Evolutionary conservation across 2,888 invertebrate genomes (phyloP), one percentile per base, ranked within the genome.

Genomic region (Hydropsyche betteni): DNA sequence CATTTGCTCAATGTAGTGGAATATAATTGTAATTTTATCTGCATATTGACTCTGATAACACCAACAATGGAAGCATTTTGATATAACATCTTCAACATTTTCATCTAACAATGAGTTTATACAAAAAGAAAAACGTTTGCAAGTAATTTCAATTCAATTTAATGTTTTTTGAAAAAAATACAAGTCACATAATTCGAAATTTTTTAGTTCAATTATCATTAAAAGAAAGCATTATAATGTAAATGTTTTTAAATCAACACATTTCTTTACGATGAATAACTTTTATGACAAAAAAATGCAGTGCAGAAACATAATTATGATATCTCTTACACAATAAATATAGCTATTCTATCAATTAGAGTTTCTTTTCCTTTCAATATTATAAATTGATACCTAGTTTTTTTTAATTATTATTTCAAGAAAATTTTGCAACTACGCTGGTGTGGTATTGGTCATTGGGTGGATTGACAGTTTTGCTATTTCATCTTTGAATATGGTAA

Each of bases 401-500:
- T 8, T 44, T 44, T 44, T 44, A 2, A 44, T 44, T 44, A 44
- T 6, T 44, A 44, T 44, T 44, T 44, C 3, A 44, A 44, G 6
- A 44, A 1, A 44, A 44, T 44, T 8, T 8, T 1, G 1, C 1
- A 44, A 44, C 10, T 50, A 72, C 8, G 72, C 58, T 24, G 72
- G 36, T n/a, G 38, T 44, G 33, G 36, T 72, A 24, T 71, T 77
- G 38, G 38, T 64, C 61, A 79, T 70, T 58, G 75, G 78, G 16
- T 69, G 74, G 2, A 68, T 33, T 53, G 78, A 76, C 51, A 72
- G 69, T 77, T 86, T 87, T 5, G 86, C 82, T 68, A 95, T 91
- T 85, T 95, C 94, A 14, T 91, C 90, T 82, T 94, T 94, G 81
- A 94, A 95, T 81, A 92, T 93, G 0, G 91, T 87, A 75, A 96